These are phyloP conservation scores for Ispidina picta DNA, from an alignment of 2,797 vertebrate genomes.

Conservation along the genomic window DNA sequence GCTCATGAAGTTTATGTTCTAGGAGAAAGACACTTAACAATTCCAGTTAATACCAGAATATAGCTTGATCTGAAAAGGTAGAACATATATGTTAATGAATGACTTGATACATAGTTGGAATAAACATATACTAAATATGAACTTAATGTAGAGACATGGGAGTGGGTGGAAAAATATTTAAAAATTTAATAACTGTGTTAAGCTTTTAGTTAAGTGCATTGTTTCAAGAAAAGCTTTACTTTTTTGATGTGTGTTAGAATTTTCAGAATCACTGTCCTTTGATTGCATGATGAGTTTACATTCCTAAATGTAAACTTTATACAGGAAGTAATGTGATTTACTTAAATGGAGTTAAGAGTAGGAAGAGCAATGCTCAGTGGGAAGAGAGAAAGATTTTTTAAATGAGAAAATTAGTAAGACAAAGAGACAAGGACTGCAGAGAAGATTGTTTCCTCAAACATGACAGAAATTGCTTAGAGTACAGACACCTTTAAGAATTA, in stretches of 20 bases:
- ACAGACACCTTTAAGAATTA: not conserved
- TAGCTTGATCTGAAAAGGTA: not conserved
- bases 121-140: not conserved
- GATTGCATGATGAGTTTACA: not conserved
- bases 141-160: not conserved
- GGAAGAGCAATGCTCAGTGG: not conserved
- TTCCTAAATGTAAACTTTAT: not conserved
- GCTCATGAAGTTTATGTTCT: not conserved
- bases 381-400: not conserved
- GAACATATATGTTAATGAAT: not conserved
- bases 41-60: not conserved
- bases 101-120: not conserved
- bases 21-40: not conserved
- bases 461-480: not conserved
- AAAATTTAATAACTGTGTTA: not conserved
- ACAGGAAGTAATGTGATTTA: not conserved
- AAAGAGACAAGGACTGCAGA: not conserved
- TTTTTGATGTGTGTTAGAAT: not conserved
- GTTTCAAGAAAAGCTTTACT: not conserved
- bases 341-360: not conserved
- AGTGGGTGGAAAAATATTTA: fast-evolving
- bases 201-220: not conserved
- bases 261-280: not conserved
- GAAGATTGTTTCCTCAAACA: not conserved
- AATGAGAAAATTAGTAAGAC: not conserved